phyloP scores from a whole-genome alignment of 2,113 vertebrate genomes.

The Anoplopoma fimbria region DNA sequence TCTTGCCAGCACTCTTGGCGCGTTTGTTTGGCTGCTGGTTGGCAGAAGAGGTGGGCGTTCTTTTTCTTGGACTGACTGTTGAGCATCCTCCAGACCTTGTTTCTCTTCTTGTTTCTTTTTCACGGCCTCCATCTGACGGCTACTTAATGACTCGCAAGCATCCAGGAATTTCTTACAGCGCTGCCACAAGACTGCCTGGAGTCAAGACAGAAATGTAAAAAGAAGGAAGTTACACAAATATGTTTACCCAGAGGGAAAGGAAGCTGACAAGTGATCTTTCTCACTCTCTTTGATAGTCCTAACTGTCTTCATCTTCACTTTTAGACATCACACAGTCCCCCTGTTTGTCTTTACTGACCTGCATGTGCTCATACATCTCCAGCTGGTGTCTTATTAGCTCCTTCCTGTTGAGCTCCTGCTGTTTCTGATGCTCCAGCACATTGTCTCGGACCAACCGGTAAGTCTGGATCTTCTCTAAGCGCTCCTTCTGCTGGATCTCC shows the following conservation, averaged over 20 bases:
- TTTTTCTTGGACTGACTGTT: constrained; percentile 75
- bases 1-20: constrained; percentile 78
- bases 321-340: background rate
- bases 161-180: constrained; percentile 71
- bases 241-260: constrained; percentile 1
- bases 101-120: constrained; percentile 75
- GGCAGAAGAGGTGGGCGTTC: constrained; percentile 31
- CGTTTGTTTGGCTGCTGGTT: constrained; percentile 50
- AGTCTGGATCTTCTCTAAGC: constrained; percentile 84
- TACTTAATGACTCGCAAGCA: constrained; percentile 81
- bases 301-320: background rate
- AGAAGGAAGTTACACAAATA: constrained; percentile 11
- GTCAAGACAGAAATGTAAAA: constrained; percentile 26
- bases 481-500: constrained; percentile 79
- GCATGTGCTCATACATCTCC: constrained; percentile 84
- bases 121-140: constrained; percentile 76
- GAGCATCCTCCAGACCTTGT: constrained; percentile 68
- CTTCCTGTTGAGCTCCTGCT: constrained; percentile 73
- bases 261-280: background rate
- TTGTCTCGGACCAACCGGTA: constrained; percentile 83
- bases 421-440: constrained; percentile 80
- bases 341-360: constrained; percentile 77
- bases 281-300: constrained; percentile 2
- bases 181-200: constrained; percentile 54
- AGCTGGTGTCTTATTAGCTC: constrained; percentile 81